Evolutionary conservation across 2,888 invertebrate species (phyloP), one percentile per base, ranked within the genome.

Genomic region (Nephrocerus scutellatus): DNA sequence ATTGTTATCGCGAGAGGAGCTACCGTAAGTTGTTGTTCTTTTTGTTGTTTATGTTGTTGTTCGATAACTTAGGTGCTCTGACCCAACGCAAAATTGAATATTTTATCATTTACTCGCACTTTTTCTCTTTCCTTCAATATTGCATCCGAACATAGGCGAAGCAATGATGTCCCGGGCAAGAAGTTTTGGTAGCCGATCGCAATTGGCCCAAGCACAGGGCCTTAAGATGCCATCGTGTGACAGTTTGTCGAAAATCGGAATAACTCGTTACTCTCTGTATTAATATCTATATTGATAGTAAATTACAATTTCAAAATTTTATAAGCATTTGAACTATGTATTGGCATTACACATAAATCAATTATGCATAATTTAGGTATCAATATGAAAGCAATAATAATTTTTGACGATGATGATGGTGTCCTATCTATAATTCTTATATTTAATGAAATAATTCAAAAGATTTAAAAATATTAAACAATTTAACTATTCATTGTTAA

Each of bases 111-210:
- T 13, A 12, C 29, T 38, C 29, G 35, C 31, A 22, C 18, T 39
- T 13, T 22, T 22, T 20, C 21, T 18, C 8, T 26, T 28, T 38
- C 30, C 25, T 18, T 35, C 13, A 36, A 14, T 3, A 30, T 10
- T 6, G n/a, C 13, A 6, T 4, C 9, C n/a, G 23, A 16, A 30
- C 7, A n/a, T n/a, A 81, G 82, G 76, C 59, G 95, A 96, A 63
- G 84, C 85, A 47, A 82, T 92, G 82, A 75, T 92, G 59, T 93
- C 92, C 88, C 84, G 91, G 68, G 95, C 95, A 21, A 76, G 87
- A 43, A 89, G 85, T 72, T 90, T 88, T 62, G 89, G 88, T n/a
- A 92, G 92, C 70, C 74, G 77, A 39, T 79, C 81, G 10, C 75
- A 91, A 62, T 84, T 82, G 62, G 75, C 80, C 38, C 82, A 82